phyloP scores from a whole-genome alignment of 2,113 vertebrate genomes.

The Martes martes region DNA sequence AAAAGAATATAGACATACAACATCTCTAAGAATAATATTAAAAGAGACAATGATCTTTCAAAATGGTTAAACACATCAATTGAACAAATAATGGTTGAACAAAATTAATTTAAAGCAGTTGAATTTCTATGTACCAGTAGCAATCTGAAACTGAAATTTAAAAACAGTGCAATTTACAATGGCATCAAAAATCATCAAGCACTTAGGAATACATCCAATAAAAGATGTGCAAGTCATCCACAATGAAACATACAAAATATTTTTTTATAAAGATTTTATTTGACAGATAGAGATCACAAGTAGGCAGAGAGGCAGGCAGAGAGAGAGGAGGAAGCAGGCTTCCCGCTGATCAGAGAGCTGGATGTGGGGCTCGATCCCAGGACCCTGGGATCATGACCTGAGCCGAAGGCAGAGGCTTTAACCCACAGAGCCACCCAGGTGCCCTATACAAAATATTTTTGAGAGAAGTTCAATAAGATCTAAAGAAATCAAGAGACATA shows the following conservation, averaged over 20 bases:
- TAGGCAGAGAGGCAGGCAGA: too few species aligned
- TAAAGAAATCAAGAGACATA: neutral
- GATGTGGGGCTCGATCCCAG: too few species aligned
- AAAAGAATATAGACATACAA: neutral
- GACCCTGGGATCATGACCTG: too few species aligned
- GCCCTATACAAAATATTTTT: neutral
- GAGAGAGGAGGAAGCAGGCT: too few species aligned
- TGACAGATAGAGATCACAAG: too few species aligned
- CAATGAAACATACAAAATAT: neutral
- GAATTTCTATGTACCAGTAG: neutral
- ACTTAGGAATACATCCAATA: neutral
- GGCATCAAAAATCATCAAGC: neutral
- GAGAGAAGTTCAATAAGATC: neutral
- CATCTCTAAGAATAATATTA: neutral
- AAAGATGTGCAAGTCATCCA: neutral
- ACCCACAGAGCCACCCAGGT: too few species aligned
- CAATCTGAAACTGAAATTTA: neutral
- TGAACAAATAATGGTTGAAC: neutral
- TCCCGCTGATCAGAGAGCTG: too few species aligned
- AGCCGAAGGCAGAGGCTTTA: too few species aligned
- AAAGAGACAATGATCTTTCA: neutral
- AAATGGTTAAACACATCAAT: neutral
- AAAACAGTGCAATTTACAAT: neutral
- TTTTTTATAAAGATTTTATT: neutral
- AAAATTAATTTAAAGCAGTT: neutral